Evolutionary conservation across 2,888 invertebrate species (phyloP).

Genomic region (Microchrysa polita): DNA sequence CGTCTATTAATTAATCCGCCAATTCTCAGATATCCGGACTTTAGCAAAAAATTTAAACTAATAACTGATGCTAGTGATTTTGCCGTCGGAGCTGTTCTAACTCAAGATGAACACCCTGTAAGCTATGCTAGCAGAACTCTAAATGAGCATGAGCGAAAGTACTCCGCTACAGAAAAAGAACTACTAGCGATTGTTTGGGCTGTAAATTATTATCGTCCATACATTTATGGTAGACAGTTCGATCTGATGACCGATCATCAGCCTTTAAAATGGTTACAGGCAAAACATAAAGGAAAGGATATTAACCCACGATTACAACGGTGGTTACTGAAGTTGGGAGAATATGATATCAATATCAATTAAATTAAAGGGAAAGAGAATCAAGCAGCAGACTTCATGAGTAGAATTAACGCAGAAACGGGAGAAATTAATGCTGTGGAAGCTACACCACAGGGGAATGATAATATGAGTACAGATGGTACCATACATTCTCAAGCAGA

Average conservation of each 20-base stretch:
- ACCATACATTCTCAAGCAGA: slow-evolving; percentile 50
- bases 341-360: slow-evolving; percentile 3
- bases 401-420: slow-evolving; percentile 18
- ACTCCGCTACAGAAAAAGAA: slow-evolving; percentile 57
- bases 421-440: slow-evolving; percentile 18
- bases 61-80: slow-evolving; percentile 32
- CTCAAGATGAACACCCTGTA: slow-evolving; percentile 53
- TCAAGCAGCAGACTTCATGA: slow-evolving; percentile 30
- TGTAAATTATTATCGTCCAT: slow-evolving; percentile 56
- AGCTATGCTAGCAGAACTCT: slow-evolving; percentile 54
- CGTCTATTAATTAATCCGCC: neutral
- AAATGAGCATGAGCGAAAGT: slow-evolving; percentile 51
- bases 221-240: slow-evolving; percentile 53
- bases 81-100: slow-evolving; percentile 27
- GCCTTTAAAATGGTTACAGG: slow-evolving; percentile 15
- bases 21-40: neutral
- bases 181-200: slow-evolving; percentile 55
- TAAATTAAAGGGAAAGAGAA: slow-evolving; percentile 36
- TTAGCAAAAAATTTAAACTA: slow-evolving; percentile 5
- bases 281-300: slow-evolving; percentile 28
- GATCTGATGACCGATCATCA: slow-evolving; percentile 29
- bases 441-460: neutral
- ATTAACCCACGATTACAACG: slow-evolving; percentile 31
- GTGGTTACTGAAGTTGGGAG: neutral
- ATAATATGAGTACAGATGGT: slow-evolving; percentile 16